Evolutionary conservation across 2,797 vertebrate species (phyloP).

Genomic region (Gymnoscopelus braueri): DNA sequence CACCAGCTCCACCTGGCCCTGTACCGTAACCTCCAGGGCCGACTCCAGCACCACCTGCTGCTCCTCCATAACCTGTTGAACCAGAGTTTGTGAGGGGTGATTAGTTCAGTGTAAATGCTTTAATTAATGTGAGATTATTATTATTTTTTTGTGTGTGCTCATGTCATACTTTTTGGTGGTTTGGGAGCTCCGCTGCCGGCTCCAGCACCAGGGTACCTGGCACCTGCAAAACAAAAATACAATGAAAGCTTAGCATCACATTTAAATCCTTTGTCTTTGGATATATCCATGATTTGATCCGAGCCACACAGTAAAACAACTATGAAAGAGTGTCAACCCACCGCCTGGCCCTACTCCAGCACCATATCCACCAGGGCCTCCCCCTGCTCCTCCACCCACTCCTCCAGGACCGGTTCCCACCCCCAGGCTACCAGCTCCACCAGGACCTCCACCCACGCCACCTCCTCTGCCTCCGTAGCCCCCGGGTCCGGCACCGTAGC

Average conservation of each 20-base stretch:
- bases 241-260: background rate
- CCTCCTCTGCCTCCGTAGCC: constrained; percentile 54
- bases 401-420: constrained; percentile 48
- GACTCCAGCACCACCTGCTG: constrained; percentile 53
- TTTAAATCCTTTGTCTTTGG: background rate
- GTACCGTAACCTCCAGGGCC: constrained; percentile 57
- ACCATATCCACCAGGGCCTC: constrained; percentile 52
- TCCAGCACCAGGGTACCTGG: constrained; percentile 65
- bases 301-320: background rate
- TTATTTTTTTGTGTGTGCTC: constrained; percentile 10
- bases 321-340: constrained; percentile 39
- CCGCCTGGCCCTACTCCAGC: constrained; percentile 58
- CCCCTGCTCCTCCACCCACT: constrained; percentile 38
- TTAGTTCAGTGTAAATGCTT: background rate
- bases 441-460: constrained; percentile 44
- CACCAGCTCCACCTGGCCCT: constrained; percentile 42
- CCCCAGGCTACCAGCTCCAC: constrained; percentile 52
- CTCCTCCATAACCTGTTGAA: constrained; percentile 72
- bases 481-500: constrained; percentile 49
- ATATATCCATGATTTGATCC: background rate
- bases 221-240: constrained; percentile 51
- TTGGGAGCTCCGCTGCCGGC: constrained; percentile 61
- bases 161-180: constrained; percentile 75
- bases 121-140: background rate
- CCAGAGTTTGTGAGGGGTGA: constrained; percentile 17